Conservation (phyloP, 2,888 invertebrate species). For the Drosophila tanythrix region DNA sequence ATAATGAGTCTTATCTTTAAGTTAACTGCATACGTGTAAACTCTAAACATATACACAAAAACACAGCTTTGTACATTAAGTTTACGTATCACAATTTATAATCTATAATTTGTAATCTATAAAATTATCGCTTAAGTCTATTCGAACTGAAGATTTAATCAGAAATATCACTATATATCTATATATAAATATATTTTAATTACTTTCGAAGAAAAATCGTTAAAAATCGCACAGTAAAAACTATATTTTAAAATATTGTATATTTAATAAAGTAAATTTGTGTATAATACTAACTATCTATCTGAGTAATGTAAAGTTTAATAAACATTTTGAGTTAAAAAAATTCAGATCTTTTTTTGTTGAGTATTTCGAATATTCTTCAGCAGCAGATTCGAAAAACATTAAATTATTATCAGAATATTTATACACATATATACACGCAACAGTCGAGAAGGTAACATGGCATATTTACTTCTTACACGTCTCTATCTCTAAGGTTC, state of each 20-base stretch:
- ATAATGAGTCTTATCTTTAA: not conserved
- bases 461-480: too few species aligned
- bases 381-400: not conserved
- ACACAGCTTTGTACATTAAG: not conserved
- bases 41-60: not conserved
- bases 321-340: not conserved
- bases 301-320: not conserved
- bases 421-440: not conserved
- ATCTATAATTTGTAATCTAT: too few species aligned
- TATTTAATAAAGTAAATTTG: not conserved
- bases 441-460: not conserved
- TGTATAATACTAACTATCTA: not conserved
- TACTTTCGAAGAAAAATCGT: not conserved
- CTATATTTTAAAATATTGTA: not conserved
- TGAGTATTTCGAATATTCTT: not conserved
- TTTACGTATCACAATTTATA: not conserved
- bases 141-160: not conserved
- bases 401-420: not conserved
- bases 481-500: too few species aligned
- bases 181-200: not conserved
- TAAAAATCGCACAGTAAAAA: not conserved
- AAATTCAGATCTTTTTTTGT: not conserved
- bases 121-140: not conserved
- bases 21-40: conserved; percentile 4
- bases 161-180: not conserved